phyloP scores from a whole-genome alignment of 2,888 invertebrate species.

The Proisotoma minuta region DNA sequence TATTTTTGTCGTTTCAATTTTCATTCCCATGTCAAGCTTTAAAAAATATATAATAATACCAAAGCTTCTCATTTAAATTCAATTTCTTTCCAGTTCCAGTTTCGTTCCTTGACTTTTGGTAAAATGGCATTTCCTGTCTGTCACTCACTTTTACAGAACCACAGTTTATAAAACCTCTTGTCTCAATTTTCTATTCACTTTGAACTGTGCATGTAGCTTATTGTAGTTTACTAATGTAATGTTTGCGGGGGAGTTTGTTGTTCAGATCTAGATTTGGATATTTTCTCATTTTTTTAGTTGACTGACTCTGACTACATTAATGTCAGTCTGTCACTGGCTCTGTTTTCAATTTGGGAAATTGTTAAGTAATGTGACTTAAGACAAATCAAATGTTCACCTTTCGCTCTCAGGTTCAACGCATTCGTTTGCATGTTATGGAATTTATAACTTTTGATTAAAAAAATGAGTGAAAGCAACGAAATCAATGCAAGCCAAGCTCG shows the following conservation, averaged over 20 bases:
- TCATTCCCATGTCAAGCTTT: too few species aligned
- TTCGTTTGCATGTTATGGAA: too few species aligned
- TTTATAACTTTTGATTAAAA: background rate
- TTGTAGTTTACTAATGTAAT: too few species aligned
- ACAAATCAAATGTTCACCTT: too few species aligned
- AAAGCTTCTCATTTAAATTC: background rate
- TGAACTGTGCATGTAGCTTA: too few species aligned
- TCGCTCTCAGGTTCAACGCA: too few species aligned
- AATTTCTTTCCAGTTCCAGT: background rate
- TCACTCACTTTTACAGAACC: conserved; percentile 4
- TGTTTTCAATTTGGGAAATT: background rate
- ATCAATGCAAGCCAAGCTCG: too few species aligned
- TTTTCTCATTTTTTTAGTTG: background rate
- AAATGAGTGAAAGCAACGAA: background rate
- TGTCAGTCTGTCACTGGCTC: conserved; percentile 5
- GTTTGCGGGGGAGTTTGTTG: too few species aligned
- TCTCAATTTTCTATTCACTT: too few species aligned
- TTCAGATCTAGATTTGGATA: background rate
- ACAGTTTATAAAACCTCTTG: too few species aligned
- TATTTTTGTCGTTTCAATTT: too few species aligned
- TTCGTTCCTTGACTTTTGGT: conserved; percentile 1
- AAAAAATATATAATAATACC: background rate
- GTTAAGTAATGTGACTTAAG: too few species aligned
- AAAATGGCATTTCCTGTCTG: conserved; percentile 14
- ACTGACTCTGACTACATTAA: conserved; percentile 11